Base-by-base conservation (phyloP, 2,888 invertebrate genomes). In the Teleogryllus oceanicus region DNA sequence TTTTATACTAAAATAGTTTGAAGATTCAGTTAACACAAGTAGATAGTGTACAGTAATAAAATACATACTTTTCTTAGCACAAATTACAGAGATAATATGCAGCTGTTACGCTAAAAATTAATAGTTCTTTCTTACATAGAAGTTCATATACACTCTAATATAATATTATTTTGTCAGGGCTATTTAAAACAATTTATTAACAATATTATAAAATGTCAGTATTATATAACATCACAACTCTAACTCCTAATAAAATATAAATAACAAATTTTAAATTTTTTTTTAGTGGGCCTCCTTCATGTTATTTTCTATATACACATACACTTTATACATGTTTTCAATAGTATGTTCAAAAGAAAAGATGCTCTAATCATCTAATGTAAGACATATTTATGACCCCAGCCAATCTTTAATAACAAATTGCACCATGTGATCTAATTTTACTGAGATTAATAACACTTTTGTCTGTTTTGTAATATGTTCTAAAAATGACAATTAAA, bases 171-270 rank as follows among this genome's bases (percentile, higher is more conserved):
- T 13, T 24, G 24, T 20, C 75, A 75, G 75, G 11, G 49, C 21
- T 49, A 77, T 21, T 77, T 37, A 49, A n/a, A 77, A 37, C 77
- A 77, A 77, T 75, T 13, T 24, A 21, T 24, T 75, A 75, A 75
- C 37, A 75, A 21, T 24, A 37, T 37, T 77, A 49, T 77, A 77
- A 77, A 77, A 77, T 77, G 77, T 77, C 77, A 77, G 77, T 62
- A 62, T 62, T 16, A 77, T 50, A 37, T 77, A 77, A 77, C 77
- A 77, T n/a, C 49, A 49, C 49, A 77, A 77, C 77, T 37, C 77
- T 49, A 77, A 49, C 18, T 37, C 20, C 77, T 77, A 77, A 49
- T 49, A 77, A 77, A 76, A 77, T 77, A 77, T 77, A 77, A 77
- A 77, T 77, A 77, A 77, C 77, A 77, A 49, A 37, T 77, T 37